These are phyloP conservation scores for Meandrusa payeni DNA, from an alignment of 2,888 invertebrate genomes.

Conservation along the genomic window DNA sequence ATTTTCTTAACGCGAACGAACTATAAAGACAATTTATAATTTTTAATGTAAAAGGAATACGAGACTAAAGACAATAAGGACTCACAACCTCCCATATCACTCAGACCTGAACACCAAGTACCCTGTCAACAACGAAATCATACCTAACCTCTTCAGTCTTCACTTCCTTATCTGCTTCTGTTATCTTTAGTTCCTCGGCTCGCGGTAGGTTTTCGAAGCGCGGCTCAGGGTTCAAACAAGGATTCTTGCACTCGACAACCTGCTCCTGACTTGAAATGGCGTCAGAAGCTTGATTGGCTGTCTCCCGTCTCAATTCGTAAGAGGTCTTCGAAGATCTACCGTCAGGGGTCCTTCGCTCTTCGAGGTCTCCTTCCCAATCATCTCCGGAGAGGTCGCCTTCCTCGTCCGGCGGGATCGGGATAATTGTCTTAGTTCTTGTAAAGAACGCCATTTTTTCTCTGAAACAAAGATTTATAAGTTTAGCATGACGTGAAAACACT, in stretches of 20 bases:
- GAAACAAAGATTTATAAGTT: no score
- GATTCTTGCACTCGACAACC: constrained; percentile 61
- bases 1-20: no score
- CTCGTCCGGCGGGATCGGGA: constrained; percentile 88
- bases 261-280: constrained; percentile 24
- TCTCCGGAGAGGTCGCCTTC: constrained; percentile 72
- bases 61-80: constrained; percentile 11
- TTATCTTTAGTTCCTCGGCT: constrained; percentile 58
- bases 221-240: constrained; percentile 41
- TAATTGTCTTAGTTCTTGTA: constrained; percentile 88
- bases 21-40: neutral
- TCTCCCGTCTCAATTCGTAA: constrained; percentile 55
- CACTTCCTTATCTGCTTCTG: constrained; percentile 30
- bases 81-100: constrained; percentile 32
- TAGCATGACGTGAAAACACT: no score
- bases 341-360: constrained; percentile 68
- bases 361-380: constrained; percentile 71
- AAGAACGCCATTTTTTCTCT: constrained; percentile 99
- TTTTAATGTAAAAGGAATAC: neutral
- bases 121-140: constrained; percentile 91
- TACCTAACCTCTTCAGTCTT: constrained; percentile 82
- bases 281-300: constrained; percentile 5
- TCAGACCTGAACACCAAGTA: constrained; percentile 92
- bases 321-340: constrained; percentile 72
- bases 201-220: constrained; percentile 37